Base-by-base conservation (phyloP, 2,888 invertebrate species). In the Bimastos eiseni region DNA sequence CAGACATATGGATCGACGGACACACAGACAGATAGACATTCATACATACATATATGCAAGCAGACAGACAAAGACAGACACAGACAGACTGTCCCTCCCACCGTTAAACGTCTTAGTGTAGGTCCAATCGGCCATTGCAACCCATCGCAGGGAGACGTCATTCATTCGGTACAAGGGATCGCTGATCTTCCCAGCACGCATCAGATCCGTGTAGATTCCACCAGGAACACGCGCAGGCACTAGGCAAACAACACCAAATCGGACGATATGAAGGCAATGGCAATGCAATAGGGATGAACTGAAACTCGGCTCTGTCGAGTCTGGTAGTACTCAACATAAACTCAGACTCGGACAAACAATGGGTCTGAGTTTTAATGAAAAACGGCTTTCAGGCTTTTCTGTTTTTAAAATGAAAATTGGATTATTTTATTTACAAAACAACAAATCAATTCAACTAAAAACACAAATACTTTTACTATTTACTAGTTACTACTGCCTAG, bases 81-180 rank as follows among this genome's bases (percentile, higher is more conserved):
- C 6, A 91, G 24, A 38, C 13, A 36, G 21, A 19, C 91, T 83
- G 11, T 92, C 89, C 15, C 15, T n/a, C 89, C 92, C 96, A 97
- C 97, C 96, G 94, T 95, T 94, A 94, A 98, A 97, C 33, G 94
- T 95, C 91, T 95, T 96, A 0, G 95, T 95, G 94, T 98, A 98
- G 0, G 96, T 97, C 97, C 98, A 98, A 91, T 97, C 96, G 83
- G 97, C 96, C n/a, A 89, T 37, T 93, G 97, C 97, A 37, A 98
- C 97, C 98, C 98, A 98, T 93, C 97, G 96, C 91, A 97, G 97
- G 37, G 96, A 95, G 0, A 97, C 96, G 95, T 98, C 98, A 94
- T 98, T 98, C 93, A 96, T 96, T 19, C 94, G 92, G 91, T 93
- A 94, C 92, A 97, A 96, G 19, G 95, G 95, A 90, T 95, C 94